Percentiles rank a stretch among this genome's conserved stretches.
Evolutionary conservation across 1,140 invertebrate genomes (phyloP).

Genomic region (Sycophaga agraensis): DNA sequence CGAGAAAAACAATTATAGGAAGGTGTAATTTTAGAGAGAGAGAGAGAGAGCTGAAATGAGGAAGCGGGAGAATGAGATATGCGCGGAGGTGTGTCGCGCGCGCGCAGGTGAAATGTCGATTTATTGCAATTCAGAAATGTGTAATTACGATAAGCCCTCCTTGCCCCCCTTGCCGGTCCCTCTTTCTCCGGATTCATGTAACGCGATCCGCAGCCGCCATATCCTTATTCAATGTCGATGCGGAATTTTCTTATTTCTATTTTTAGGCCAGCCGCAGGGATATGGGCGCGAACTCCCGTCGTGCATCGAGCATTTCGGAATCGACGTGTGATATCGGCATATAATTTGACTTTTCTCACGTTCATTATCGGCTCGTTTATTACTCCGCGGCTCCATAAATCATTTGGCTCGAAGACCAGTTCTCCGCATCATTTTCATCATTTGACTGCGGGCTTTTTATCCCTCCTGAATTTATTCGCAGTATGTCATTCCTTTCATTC

Average conservation of each 20-base stretch:
- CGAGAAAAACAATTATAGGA: constrained; percentile 10
- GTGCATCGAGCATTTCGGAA: too few relatives aligned
- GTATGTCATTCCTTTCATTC: too few relatives aligned
- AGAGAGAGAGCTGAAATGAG: constrained; percentile 2
- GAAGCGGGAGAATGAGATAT: constrained; percentile 20
- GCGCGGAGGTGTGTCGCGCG: constrained; percentile 31
- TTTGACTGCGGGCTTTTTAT: too few relatives aligned
- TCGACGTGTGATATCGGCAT: background rate
- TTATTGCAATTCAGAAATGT: constrained; percentile 39
- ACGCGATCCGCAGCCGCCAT: background rate
- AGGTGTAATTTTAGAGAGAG: too few relatives aligned
- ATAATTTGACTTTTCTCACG: constrained; percentile 22
- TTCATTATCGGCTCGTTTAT: constrained; percentile 14
- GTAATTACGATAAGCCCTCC: constrained; percentile 35
- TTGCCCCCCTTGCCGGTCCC: too few relatives aligned
- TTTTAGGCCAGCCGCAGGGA: background rate
- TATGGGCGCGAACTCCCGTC: too few relatives aligned
- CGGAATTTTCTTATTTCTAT: background rate
- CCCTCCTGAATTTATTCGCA: too few relatives aligned
- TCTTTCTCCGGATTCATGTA: too few relatives aligned
- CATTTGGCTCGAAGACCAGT: too few relatives aligned
- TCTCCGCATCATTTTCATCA: too few relatives aligned
- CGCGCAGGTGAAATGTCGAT: constrained; percentile 30
- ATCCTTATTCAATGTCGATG: constrained; percentile 7
- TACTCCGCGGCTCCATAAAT: background rate